Evolutionary conservation across 1,140 invertebrate genomes (phyloP), one percentile per base, ranked within the genome.

Genomic region (Himalopsyche phryganea): DNA sequence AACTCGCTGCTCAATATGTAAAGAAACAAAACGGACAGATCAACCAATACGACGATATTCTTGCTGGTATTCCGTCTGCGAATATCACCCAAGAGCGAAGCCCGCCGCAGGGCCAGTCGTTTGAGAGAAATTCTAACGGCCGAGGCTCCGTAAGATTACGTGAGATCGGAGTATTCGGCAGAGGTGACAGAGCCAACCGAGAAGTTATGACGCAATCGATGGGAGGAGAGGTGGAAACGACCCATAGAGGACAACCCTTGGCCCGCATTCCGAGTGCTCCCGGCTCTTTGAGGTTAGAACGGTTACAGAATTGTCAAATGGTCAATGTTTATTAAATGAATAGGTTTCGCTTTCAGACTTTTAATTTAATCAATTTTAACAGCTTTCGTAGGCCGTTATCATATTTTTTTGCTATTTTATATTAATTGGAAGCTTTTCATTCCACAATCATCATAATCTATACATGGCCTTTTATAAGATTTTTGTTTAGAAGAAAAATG

Each of bases 251-350:
- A 5, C 73, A 74, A 28, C 80, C 84, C n/a, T 70, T 87, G n/a
- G 80, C 80, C 13, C 75, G 85, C 57, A 84, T 88, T 17, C 85
- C 86, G 14, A 87, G 85, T 69, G 84, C 85, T 23, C 85, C 86
- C 17, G 85, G 85, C 35, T 77, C 76, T 19, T 69, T 80, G 3
- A 70, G 71, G 76, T 76, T 28, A 28, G 23, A 28, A 28, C 23
- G 9, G 23, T 9, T 28, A 3, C 23, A 28, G 9, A 3, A 28
- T 28, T 28, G 3, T 28, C 23, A 3, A 28, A 28, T 28, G 3
- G 4, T 28, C 9, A 5, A 28, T 28, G 23, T 28, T 9, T 5
- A 5, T 28, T 28, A 28, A 28, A 28, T 28, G 3, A 5, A 28
- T 28, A 28, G 23, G 4, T 9, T 28, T 28, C 9, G 23, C 23